phyloP scores from a whole-genome alignment of 2,888 invertebrate genomes.

The Aspidapion aeneum region DNA sequence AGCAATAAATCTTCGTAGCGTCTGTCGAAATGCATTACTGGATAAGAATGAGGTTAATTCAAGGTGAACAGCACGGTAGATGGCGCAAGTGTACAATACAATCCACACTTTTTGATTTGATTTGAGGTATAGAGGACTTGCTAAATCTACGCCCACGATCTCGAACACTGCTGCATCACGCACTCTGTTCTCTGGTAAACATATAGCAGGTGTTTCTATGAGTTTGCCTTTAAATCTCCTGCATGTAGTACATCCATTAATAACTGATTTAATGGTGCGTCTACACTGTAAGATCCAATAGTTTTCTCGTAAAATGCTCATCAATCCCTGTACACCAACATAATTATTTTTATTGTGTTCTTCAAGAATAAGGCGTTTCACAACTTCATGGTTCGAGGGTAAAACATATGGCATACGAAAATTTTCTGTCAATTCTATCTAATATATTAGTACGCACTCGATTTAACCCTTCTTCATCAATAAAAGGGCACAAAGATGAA shows the following conservation, averaged over 20 bases:
- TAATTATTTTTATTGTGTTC: neutral
- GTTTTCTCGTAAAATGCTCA: neutral
- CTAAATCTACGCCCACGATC: too few species aligned
- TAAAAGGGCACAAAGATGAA: too few species aligned
- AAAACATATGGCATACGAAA: neutral
- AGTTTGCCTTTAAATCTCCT: too few species aligned
- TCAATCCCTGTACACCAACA: neutral
- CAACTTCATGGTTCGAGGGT: neutral
- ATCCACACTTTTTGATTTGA: too few species aligned
- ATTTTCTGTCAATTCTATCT: neutral
- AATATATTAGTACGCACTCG: neutral
- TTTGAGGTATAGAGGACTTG: too few species aligned
- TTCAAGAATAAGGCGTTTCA: neutral
- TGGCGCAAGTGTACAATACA: slow-evolving; percentile 15
- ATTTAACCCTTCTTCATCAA: too few species aligned
- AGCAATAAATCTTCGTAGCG: slow-evolving; percentile 12
- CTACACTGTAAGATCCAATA: neutral
- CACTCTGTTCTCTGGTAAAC: slow-evolving; percentile 18
- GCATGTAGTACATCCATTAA: too few species aligned
- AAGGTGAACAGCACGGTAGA: slow-evolving; percentile 21
- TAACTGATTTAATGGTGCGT: slow-evolving; percentile 1
- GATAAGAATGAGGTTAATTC: slow-evolving; percentile 26
- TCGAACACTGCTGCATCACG: too few species aligned
- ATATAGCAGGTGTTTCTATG: neutral
- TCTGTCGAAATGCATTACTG: slow-evolving; percentile 30